Evolutionary conservation across 2,888 invertebrate genomes (phyloP), one percentile per base, ranked within the genome.

Genomic region (Protophormia terraenovae): DNA sequence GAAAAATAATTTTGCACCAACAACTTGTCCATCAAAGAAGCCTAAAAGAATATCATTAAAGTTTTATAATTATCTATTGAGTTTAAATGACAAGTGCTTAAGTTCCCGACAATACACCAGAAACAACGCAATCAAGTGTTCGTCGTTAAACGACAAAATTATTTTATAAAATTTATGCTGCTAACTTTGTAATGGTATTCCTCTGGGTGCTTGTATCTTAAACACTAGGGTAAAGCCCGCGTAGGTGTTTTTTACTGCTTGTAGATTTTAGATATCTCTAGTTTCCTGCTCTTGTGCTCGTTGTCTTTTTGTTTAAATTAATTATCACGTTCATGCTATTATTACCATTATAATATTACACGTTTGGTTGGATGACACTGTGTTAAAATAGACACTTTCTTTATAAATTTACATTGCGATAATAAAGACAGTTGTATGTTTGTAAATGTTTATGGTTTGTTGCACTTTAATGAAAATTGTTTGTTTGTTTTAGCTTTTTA

Each of bases 341-440:
- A 38, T 50, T 64, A 27, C 50, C 64, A 64, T 27, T 38, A 24
- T 16, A 53, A 75, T 27, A 50, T 38, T 64, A 38, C 35, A 47
- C 16, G n/a, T 64, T 10, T 58, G 19, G 22, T 10, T 60, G 19
- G 22, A n/a, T 60, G 45, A 27, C 1, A 41, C 19, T 41, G 71
- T 41, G 55, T 19, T 41, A 14, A 14, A 38, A 71, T 7, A 41
- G 16, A 41, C 71, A 71, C 55, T 19, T 35, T 62, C 67, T 24
- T 53, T 10, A 24, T 53, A 71, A 53, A 38, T 72, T 58, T 41
- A 41, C 71, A 58, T 41, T 7, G 32, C 19, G 19, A 50, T 50
- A 50, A 67, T 3, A 5, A 19, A 66, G 14, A 16, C 14, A 19
- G 29, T 22, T 32, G 41, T 14, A n/a, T 16, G 29, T 29, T 69